These are phyloP conservation scores for Neosilurus hyrtlii DNA, from an alignment of 2,797 vertebrate genomes.

Conservation along the genomic window DNA sequence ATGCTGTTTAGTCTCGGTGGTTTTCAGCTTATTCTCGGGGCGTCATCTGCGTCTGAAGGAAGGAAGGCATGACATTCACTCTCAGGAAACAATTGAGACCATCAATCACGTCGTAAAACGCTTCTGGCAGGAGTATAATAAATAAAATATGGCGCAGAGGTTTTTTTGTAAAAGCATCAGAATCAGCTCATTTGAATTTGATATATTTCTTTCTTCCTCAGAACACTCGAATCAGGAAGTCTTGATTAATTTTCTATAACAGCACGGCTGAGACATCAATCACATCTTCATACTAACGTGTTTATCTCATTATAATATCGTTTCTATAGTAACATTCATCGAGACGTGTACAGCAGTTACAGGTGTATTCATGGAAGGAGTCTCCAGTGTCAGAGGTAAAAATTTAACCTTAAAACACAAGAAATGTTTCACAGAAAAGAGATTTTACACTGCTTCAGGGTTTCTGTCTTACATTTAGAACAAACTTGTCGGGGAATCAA, in stretches of 20 bases:
- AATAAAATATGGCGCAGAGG: neutral
- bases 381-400: neutral
- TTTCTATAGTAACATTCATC: constrained; percentile 3
- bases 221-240: neutral
- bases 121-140: constrained; percentile 35
- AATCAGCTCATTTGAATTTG: constrained; percentile 8
- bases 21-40: constrained; percentile 25
- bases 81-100: constrained; percentile 35
- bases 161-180: constrained; percentile 14
- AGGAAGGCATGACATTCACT: constrained; percentile 32
- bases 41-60: constrained; percentile 30
- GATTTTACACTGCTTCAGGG: neutral
- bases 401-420: neutral
- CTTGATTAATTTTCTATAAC: constrained; percentile 5
- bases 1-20: constrained; percentile 22
- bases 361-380: neutral
- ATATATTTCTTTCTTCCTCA: neutral
- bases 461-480: too few species aligned
- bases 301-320: neutral
- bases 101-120: constrained; percentile 38
- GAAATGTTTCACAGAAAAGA: neutral
- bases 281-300: neutral
- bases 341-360: neutral
- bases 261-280: neutral
- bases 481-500: too few species aligned